Base-by-base conservation (phyloP, 2,888 invertebrate species). In the Drosophila rellima region DNA sequence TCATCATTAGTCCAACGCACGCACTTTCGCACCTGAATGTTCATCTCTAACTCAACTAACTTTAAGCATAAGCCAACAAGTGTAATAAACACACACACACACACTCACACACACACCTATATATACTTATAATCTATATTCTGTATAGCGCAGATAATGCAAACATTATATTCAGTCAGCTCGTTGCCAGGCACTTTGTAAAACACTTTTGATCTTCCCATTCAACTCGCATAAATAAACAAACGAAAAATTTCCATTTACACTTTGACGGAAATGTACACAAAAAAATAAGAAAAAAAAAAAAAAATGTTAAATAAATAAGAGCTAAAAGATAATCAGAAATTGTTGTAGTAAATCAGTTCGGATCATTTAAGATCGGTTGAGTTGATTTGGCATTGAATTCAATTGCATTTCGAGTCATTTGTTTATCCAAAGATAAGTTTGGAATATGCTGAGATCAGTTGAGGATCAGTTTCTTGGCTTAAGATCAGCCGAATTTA, bases 21-120 rank as follows among this genome's bases (percentile, higher is more conserved):
- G 50, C 66, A 70, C 56, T 23, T 29, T 39, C 42, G 51, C 77
- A 76, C 77, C 65, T 59, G 44, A 70, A 75, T 51, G 50, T 33
- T 64, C 33, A 59, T 45, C 60, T 45, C 55, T 62, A 61, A 61
- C 51, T 40, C 55, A 55, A 57, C 33, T 20, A 48, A 48, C 56
- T 31, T 40, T 48, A 20, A 60, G 29, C 55, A 55, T 47, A 40
- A 51, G 55, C 56, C 56, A 59, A 29, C 31, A 40, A 56, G 1
- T 51, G 26, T 51, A 55, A 61, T 39, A 51, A 50, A 26, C 6
- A 17, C 44, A 20, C 42, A 20, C 33, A 35, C 39, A 35, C 51
- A 11, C 29, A 23, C 13, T 13, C 13, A 48, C 51, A 51, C 52
- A 13, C 45, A 29, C 7, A 8, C 17, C 20, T 39, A 39, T 17